Conservation (phyloP, 1,140 invertebrate genomes). For the Chironomus striatipennis region DNA sequence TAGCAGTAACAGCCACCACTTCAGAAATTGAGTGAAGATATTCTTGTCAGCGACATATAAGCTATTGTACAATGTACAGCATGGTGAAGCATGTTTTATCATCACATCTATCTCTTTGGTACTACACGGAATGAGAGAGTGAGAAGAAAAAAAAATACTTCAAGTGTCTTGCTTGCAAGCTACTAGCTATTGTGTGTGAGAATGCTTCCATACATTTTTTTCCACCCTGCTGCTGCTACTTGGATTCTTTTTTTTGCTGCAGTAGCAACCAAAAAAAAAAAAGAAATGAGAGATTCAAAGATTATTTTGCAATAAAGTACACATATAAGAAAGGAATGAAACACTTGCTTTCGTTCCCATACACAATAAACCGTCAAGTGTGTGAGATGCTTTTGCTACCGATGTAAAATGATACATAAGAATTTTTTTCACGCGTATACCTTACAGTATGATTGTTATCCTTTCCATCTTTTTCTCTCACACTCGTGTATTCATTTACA, state of each 20-base stretch:
- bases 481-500: background rate
- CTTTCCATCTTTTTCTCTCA: background rate
- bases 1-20: background rate
- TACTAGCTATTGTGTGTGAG: background rate
- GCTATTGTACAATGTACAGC: background rate
- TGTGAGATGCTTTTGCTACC: background rate
- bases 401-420: background rate
- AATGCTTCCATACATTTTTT: background rate
- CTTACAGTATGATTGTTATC: background rate
- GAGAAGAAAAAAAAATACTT: background rate
- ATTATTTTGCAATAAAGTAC: conserved; percentile 14
- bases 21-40: background rate
- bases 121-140: background rate
- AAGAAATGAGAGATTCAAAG: background rate
- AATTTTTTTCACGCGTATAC: background rate
- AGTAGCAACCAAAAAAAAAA: background rate
- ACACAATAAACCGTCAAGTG: conserved; percentile 1
- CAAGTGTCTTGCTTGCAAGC: too few relatives aligned
- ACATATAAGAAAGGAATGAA: conserved; percentile 6
- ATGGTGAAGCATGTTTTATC: conserved; percentile 6
- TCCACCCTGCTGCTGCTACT: background rate
- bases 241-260: too few relatives aligned
- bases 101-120: conserved; percentile 3
- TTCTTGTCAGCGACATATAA: conserved; percentile 7
- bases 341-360: conserved; percentile 6